phyloP scores from a whole-genome alignment of 2,888 invertebrate genomes.

The Eudasyphora cyanicolor region DNA sequence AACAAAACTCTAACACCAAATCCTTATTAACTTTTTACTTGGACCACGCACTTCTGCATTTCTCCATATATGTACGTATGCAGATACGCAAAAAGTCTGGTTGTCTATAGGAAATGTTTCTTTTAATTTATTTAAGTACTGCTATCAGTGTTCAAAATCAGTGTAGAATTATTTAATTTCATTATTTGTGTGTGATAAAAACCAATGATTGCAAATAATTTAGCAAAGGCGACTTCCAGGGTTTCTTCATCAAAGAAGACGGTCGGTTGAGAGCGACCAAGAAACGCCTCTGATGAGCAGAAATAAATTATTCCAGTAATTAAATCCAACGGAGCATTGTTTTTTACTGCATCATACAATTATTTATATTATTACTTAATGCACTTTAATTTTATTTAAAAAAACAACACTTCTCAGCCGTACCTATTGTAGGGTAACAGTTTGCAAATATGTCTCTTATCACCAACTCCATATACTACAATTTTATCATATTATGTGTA shows the following conservation, averaged over 20 bases:
- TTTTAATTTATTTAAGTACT: conserved; percentile 65
- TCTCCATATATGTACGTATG: no score
- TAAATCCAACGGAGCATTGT: no score
- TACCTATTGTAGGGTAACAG: neutral
- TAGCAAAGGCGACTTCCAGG: neutral
- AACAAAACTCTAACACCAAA: no score
- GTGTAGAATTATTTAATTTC: conserved; percentile 59
- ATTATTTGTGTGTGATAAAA: conserved; percentile 43
- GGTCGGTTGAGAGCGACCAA: neutral
- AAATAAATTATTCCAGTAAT: no score
- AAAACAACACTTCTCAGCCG: neutral
- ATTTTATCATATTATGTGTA: no score
- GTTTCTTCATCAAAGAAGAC: neutral
- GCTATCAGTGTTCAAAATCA: conserved; percentile 58
- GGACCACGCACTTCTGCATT: no score
- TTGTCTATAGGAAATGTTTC: conserved; percentile 46
- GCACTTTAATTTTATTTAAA: no score
- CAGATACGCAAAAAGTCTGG: no score
- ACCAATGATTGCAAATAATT: conserved; percentile 11
- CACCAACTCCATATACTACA: neutral
- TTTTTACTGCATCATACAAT: no score
- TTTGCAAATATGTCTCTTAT: neutral
- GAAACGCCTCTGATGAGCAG: neutral
- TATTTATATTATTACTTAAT: no score
- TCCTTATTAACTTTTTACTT: no score